Evolutionary conservation across 2,797 vertebrate genomes (phyloP), one percentile per base, ranked within the genome.

Genomic region (Gobionotothen gibberifrons): DNA sequence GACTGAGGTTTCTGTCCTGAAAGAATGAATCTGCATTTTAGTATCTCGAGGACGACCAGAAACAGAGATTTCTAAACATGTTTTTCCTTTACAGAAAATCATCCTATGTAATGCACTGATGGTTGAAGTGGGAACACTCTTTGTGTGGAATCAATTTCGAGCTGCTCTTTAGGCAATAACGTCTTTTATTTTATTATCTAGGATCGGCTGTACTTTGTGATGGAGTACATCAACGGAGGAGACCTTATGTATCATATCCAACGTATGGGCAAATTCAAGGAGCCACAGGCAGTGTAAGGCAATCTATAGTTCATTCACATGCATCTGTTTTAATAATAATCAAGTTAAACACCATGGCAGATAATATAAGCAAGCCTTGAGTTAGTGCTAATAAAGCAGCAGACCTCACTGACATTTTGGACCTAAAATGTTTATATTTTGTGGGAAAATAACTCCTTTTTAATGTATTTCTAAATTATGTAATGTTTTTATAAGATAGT

Each of bases 121-220:
- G 3, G 26, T 65, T 58, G 29, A 11, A 9, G 6, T 10, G 13
- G 36, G 36, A 21, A 69, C 57, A 12, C 9, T 42, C 40, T 58
- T 78, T 78, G 56, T 55, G 15, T 21, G 22, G n/a, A 5, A 16
- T 44, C 39, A 7, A 19, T 63, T 52, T 17, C 8, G 10, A 46
- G 47, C 42, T 52, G 44, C 15, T 44, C 32, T 40, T 51, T 74
- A 8, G 40, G 63, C 26, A 74, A 36, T 76, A 61, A 56, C 52
- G 9, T 59, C 48, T 11, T 0, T 69, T 21, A 56, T 36, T 65
- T 47, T 56, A 43, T 62, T 29, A 54, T 29, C 0, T 67, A 99
- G 98, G 98, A 99, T 79, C 97, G 98, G 1, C 95, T 99, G 19
- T 99, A 99, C 93, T 99, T 99, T 81, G 98, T 99, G 82, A 99